These are phyloP conservation scores for Fragum whitleyi DNA, from an alignment of 2,888 invertebrate genomes.

Conservation along the genomic window DNA sequence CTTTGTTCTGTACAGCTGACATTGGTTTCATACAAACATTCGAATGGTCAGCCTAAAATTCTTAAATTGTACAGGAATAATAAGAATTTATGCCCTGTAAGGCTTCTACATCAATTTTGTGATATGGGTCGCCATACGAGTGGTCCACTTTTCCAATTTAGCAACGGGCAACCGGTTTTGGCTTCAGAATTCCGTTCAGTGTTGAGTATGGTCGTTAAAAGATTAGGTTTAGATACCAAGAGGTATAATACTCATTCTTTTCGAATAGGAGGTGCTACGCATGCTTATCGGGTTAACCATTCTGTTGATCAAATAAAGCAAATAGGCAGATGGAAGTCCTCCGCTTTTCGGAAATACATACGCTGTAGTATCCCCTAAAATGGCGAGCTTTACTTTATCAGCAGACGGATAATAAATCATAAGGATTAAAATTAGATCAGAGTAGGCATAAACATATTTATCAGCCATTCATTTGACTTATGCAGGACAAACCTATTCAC, in stretches of 20 bases:
- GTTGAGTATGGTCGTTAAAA: background rate
- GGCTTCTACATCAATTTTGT: background rate
- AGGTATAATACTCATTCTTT: conserved; percentile 34
- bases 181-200: background rate
- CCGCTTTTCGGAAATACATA: conserved; percentile 33
- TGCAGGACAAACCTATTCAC: too few species aligned
- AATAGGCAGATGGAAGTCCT: conserved; percentile 40
- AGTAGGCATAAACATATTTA: too few species aligned
- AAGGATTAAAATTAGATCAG: too few species aligned
- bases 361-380: too few species aligned
- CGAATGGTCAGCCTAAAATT: conserved; percentile 6
- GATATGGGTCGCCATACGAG: background rate
- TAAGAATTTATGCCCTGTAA: conserved; percentile 30
- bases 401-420: too few species aligned
- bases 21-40: conserved; percentile 34
- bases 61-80: background rate
- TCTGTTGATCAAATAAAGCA: conserved; percentile 17
- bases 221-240: conserved; percentile 18
- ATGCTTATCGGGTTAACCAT: conserved; percentile 13
- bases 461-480: too few species aligned
- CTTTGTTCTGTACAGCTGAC: background rate
- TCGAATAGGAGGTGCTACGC: conserved; percentile 40
- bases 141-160: conserved; percentile 24
- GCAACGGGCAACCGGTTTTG: conserved; percentile 10
- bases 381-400: too few species aligned